Base-by-base conservation (phyloP, 2,113 vertebrate species). In the Paratilapia polleni region DNA sequence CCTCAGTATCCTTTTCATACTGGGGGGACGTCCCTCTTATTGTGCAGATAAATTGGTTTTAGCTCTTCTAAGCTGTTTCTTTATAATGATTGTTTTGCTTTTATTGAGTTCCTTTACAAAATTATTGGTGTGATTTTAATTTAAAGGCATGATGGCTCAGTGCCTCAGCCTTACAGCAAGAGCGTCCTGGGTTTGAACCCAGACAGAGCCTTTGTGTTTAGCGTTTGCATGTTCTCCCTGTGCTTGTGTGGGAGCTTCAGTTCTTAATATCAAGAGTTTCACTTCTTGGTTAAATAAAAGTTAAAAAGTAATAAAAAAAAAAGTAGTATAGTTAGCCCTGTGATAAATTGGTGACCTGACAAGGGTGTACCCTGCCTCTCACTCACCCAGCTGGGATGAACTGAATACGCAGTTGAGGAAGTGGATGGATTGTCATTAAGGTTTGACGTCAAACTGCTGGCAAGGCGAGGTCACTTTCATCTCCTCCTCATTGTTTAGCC, bases 1-100 rank as follows among this genome's bases (percentile, higher is more conserved):
- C 90, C 95, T 98, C 93, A 98, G 97, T 98, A 98, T 98, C 97
- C 97, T 91, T 85, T 34, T n/a, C 9, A 52, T 3, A 58, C 4
- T 10, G 10, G 34, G 54, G 6, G 19, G 24, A 12, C 17, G 1
- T 22, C 41, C 28, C 36, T 22, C 20, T 24, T 31, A 17, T 10
- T 41, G 59, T 60, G 14, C 63, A 68, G 64, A 68, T 66, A 17
- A 66, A 43, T n/a, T 64, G 12, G 20, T 64, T 64, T 38, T 20
- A 38, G 20, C 61, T 64, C 61, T 64, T 68, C 2, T 17, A 68
- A 11, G 63, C 22, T 36, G 6, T 36, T 36, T 36, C 8, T 36
- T 8, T 8, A 36, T 6, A 36, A 36, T 7, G 6, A 36, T 5
- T 36, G 36, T 36, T 36, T 7, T 36, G 8, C 36, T 47, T 68